Conservation (phyloP, 1,140 invertebrate genomes). For the Riptortus pedestris region DNA sequence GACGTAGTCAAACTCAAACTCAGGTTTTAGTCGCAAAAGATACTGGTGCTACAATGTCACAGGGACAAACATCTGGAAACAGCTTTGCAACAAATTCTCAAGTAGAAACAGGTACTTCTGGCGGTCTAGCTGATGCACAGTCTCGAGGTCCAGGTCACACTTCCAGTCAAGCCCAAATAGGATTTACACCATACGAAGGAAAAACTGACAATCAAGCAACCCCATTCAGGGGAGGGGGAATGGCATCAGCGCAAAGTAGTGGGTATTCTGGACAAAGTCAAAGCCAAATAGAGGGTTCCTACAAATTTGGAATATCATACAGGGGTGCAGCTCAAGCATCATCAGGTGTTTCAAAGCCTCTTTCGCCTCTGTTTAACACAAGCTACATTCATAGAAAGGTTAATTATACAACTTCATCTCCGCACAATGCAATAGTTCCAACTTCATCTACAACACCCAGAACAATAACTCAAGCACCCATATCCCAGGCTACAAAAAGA, state of each 20-base stretch:
- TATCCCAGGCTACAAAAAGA: background rate
- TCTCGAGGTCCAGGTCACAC: slow-evolving; percentile 69
- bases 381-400: slow-evolving; percentile 1
- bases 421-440: background rate
- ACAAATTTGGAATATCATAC: slow-evolving; percentile 65
- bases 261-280: slow-evolving; percentile 62
- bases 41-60: slow-evolving; percentile 57
- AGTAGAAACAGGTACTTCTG: slow-evolving; percentile 63
- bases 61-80: slow-evolving; percentile 57
- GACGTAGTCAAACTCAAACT: slow-evolving; percentile 61
- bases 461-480: no score
- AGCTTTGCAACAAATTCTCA: slow-evolving; percentile 64
- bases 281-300: slow-evolving; percentile 65
- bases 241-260: slow-evolving; percentile 63
- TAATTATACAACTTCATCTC: background rate
- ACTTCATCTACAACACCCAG: background rate
- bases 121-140: slow-evolving; percentile 72
- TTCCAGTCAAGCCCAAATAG: slow-evolving; percentile 74
- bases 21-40: slow-evolving; percentile 61
- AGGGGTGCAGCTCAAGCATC: slow-evolving; percentile 70
- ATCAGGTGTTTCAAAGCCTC: slow-evolving; percentile 44
- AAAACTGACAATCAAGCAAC: slow-evolving; percentile 37
- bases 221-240: slow-evolving; percentile 60
- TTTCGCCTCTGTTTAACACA: slow-evolving; percentile 7
- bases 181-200: slow-evolving; percentile 61